Conservation (phyloP, 2,888 invertebrate species). For the Mimas tiliae region DNA sequence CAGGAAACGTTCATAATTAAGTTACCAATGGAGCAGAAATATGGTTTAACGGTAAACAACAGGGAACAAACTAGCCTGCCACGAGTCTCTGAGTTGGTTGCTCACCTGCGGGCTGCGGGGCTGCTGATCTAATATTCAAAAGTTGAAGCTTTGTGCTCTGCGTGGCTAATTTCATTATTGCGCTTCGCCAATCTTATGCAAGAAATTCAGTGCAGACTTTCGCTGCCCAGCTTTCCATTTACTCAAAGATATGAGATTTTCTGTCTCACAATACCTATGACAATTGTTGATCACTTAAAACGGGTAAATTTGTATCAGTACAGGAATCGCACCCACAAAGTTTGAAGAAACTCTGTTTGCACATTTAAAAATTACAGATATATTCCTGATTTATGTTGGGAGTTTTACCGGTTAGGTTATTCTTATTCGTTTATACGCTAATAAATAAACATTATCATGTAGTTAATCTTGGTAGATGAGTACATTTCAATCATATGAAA, state of each 20-base stretch:
- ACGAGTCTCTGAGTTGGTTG: constrained; percentile 43
- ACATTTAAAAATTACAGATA: too few relatives aligned
- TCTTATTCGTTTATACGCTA: too few relatives aligned
- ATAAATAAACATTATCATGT: too few relatives aligned
- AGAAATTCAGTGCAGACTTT: constrained; percentile 1
- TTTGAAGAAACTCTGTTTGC: too few relatives aligned
- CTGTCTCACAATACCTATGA: not conserved
- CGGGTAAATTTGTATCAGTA: too few relatives aligned
- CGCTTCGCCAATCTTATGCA: not conserved
- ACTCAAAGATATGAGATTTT: not conserved
- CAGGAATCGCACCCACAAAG: too few relatives aligned
- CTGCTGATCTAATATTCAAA: constrained; percentile 57
- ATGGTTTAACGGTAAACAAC: constrained; percentile 62
- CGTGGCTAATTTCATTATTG: constrained; percentile 37
- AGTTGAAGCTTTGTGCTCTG: constrained; percentile 35
- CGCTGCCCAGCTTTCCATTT: not conserved
- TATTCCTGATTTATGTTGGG: too few relatives aligned
- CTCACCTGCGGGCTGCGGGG: constrained; percentile 28
- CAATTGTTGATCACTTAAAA: too few relatives aligned
- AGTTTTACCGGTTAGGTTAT: too few relatives aligned
- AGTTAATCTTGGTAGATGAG: too few relatives aligned
- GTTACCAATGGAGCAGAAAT: constrained; percentile 54
- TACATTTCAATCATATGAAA: too few relatives aligned
- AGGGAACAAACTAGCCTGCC: constrained; percentile 51
- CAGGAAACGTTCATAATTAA: constrained; percentile 61